Evolutionary conservation across 2,888 invertebrate species (phyloP).

Genomic region (Xylota segnis): DNA sequence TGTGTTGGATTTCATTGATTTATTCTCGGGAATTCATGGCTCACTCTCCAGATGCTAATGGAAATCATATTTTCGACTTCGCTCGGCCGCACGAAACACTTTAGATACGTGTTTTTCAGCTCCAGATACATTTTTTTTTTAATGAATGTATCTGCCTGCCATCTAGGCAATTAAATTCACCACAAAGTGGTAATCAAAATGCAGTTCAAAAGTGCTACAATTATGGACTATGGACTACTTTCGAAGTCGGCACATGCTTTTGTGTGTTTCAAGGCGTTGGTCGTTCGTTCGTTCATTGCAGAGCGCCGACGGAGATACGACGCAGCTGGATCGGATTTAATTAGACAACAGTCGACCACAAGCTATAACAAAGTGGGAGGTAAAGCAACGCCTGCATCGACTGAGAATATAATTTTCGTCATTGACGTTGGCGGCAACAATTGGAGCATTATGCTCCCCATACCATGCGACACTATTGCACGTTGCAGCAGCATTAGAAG

Average conservation of each 20-base stretch:
- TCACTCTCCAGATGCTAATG: constrained; percentile 50
- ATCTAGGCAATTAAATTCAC: constrained; percentile 36
- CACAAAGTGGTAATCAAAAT: constrained; percentile 74
- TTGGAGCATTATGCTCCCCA: constrained; percentile 59
- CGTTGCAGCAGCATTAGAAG: constrained; percentile 14
- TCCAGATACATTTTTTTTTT: constrained; percentile 2
- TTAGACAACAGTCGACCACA: constrained; percentile 68
- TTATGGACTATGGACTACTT: constrained; percentile 59
- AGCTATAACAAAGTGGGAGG: constrained; percentile 11
- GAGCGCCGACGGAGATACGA: neutral
- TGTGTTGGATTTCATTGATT: constrained; percentile 36
- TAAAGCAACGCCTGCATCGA: constrained; percentile 22
- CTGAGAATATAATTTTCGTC: constrained; percentile 59
- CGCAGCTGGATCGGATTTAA: constrained; percentile 63
- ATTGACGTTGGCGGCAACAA: constrained; percentile 57
- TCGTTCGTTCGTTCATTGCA: constrained; percentile 11
- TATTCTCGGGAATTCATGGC: constrained; percentile 34
- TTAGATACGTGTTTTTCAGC: constrained; percentile 2
- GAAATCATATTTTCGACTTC: constrained; percentile 22
- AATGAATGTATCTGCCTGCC: constrained; percentile 35
- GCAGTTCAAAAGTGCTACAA: constrained; percentile 62
- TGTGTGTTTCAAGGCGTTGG: constrained; percentile 42
- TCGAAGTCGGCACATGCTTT: constrained; percentile 26
- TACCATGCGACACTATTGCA: constrained; percentile 35
- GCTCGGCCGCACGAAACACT: constrained; percentile 6